Conservation (phyloP, 1,140 invertebrate species). For the Agrilus planipennis region DNA sequence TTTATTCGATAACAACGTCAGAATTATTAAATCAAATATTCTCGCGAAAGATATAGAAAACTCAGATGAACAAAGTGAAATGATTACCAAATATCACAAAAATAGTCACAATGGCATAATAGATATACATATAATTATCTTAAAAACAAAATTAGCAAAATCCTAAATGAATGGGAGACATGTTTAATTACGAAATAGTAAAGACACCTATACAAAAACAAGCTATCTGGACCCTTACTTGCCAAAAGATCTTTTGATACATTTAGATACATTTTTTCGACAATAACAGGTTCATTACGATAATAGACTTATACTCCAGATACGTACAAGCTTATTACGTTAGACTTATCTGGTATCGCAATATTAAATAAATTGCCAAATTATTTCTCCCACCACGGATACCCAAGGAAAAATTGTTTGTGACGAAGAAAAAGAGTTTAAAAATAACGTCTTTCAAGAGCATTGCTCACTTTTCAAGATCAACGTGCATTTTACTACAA, state of each 20-base stretch:
- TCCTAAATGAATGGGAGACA: slow-evolving; percentile 14
- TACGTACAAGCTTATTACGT: slow-evolving; percentile 6
- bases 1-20: slow-evolving; percentile 1
- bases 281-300: slow-evolving; percentile 15
- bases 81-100: slow-evolving; percentile 2
- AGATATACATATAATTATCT: too few relatives aligned
- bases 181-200: slow-evolving; percentile 14
- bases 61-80: not conserved
- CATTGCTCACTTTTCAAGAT: slow-evolving; percentile 12
- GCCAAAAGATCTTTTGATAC: slow-evolving; percentile 19
- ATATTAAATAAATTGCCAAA: slow-evolving; percentile 10
- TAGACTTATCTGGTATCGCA: slow-evolving; percentile 4
- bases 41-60: slow-evolving; percentile 1
- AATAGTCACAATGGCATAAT: too few relatives aligned
- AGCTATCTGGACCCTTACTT: slow-evolving; percentile 10
- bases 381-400: slow-evolving; percentile 8
- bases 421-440: slow-evolving; percentile 9
- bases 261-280: slow-evolving; percentile 16
- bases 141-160: slow-evolving; percentile 10
- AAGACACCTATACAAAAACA: slow-evolving; percentile 11
- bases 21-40: not conserved
- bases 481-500: slow-evolving; percentile 10
- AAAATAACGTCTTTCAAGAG: slow-evolving; percentile 11
- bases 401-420: slow-evolving; percentile 7
- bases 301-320: slow-evolving; percentile 13